phyloP scores from a whole-genome alignment of 1,140 invertebrate species.

The Procambarus clarkii region DNA sequence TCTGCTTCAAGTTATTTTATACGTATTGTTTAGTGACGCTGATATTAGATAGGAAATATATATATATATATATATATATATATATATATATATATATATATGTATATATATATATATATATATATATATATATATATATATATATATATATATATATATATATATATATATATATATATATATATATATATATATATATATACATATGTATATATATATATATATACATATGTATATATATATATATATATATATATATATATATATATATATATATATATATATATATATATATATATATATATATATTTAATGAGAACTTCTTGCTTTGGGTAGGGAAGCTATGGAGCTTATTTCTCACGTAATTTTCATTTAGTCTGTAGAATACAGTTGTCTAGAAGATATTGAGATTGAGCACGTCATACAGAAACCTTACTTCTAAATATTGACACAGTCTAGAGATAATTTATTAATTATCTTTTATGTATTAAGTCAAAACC shows the following conservation, averaged over 20 bases:
- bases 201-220: not conserved
- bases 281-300: constrained; percentile 50
- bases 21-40: no score
- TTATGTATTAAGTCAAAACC: no score
- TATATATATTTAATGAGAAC: not conserved
- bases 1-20: no score
- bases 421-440: no score
- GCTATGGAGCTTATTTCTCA: no score
- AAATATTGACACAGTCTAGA: no score
- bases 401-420: no score
- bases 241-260: not conserved
- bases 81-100: not conserved
- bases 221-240: constrained; percentile 30
- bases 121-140: constrained; percentile 50
- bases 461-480: no score
- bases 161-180: not conserved
- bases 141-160: constrained; percentile 2
- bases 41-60: no score
- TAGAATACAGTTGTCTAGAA: no score
- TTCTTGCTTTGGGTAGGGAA: no score
- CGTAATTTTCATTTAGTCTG: no score
- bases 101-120: constrained; percentile 20
- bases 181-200: not conserved
- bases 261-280: constrained; percentile 22
- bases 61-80: not conserved